A percentile compares a stretch with the other conserved stretches of the same genome.
These are phyloP conservation scores for Nephrotoma appendiculata DNA, from an alignment of 2,888 invertebrate species.

Conservation along the genomic window DNA sequence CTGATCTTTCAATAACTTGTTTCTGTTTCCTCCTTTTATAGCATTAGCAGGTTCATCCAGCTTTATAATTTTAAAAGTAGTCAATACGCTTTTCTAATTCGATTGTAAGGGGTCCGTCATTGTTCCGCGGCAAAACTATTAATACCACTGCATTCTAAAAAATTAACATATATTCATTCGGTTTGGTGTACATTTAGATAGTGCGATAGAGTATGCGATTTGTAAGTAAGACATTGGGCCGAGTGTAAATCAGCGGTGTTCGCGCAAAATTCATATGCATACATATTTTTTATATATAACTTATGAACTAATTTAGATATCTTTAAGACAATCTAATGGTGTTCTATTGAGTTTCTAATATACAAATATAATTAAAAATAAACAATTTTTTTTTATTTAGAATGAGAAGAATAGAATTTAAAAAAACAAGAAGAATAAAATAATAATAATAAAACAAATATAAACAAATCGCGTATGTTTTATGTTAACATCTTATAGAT, in stretches of 20 bases:
- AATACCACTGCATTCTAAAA: no score
- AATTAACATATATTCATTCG: no score
- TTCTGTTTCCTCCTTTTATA: no score
- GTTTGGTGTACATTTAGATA: no score
- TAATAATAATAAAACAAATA: neutral
- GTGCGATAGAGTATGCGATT: neutral
- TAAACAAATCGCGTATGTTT: neutral
- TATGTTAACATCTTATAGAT: neutral
- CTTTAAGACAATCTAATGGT: neutral
- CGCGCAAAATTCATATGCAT: neutral
- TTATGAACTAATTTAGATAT: neutral
- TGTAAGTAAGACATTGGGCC: neutral
- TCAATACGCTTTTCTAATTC: no score
- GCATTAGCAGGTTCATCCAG: no score
- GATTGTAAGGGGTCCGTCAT: no score
- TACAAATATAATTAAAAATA: neutral
- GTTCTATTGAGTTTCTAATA: neutral
- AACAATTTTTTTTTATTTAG: neutral
- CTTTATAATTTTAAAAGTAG: no score
- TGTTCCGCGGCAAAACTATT: no score
- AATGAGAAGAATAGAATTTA: neutral
- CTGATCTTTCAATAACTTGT: no score
- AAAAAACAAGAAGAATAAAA: neutral
- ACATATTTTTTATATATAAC: neutral
- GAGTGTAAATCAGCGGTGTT: neutral